Conservation (phyloP, 2,888 invertebrate genomes). For the Dryocosmus kuriphilus region DNA sequence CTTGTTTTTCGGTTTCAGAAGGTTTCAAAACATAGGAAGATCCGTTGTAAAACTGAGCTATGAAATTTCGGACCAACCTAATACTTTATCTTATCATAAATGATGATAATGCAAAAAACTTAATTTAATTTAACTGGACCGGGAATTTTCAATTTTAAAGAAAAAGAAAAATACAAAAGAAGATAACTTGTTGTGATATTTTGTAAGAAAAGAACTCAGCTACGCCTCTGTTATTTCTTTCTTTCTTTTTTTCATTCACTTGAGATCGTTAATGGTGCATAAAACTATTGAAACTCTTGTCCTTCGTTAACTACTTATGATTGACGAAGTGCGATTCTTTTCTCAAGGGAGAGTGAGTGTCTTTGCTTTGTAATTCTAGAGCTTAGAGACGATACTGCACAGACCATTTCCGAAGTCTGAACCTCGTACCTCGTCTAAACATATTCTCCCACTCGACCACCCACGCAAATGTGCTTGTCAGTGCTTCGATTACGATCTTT, state of each 20-base stretch:
- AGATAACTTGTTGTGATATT: no score
- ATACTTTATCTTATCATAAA: no score
- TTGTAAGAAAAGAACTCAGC: no score
- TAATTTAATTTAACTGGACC: no score
- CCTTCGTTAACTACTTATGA: background rate
- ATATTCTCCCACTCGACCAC: slow-evolving; percentile 23
- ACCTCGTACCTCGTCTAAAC: no score
- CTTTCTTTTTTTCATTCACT: background rate
- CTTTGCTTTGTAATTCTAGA: slow-evolving; percentile 7
- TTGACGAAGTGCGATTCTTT: background rate
- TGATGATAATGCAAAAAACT: no score
- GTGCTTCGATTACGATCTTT: slow-evolving; percentile 7
- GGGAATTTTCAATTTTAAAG: no score
- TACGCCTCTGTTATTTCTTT: background rate
- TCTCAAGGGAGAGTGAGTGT: background rate
- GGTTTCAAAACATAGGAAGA: no score
- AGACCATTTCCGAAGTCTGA: slow-evolving; percentile 13
- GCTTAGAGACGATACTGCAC: background rate
- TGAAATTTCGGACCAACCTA: no score
- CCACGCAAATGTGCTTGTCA: slow-evolving; percentile 3
- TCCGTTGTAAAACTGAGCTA: no score
- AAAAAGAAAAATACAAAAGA: no score
- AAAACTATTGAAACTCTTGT: background rate
- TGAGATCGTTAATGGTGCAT: slow-evolving; percentile 3
- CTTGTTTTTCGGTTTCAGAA: no score